phyloP scores from a whole-genome alignment of 2,797 vertebrate species.

The Sebastes variabilis region DNA sequence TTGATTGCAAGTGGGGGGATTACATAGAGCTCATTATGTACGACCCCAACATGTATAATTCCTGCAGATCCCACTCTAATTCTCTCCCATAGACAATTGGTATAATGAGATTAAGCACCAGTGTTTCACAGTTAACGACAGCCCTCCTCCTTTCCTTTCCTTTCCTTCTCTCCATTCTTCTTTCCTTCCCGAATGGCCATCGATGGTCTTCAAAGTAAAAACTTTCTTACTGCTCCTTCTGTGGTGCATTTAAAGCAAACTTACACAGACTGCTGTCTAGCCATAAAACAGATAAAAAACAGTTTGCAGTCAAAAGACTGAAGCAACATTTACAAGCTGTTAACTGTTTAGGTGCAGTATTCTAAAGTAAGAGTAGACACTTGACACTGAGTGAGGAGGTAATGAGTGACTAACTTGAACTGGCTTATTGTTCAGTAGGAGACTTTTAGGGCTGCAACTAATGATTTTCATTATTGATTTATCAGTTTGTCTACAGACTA shows the following conservation, averaged over 20 bases:
- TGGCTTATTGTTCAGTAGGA: background rate
- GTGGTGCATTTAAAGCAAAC: conserved; percentile 7
- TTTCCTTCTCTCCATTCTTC: conserved; percentile 9
- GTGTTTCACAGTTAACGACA: conserved; percentile 58
- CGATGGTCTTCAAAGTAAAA: background rate
- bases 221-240: background rate
- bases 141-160: conserved; percentile 18
- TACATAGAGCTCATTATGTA: conserved; percentile 80
- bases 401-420: background rate
- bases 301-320: background rate
- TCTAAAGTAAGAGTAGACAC: background rate
- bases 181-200: conserved; percentile 24
- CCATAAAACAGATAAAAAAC: background rate
- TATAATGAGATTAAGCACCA: conserved; percentile 82
- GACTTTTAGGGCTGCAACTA: background rate
- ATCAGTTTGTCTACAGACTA: background rate
- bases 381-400: background rate
- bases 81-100: conserved; percentile 82
- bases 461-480: background rate
- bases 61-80: conserved; percentile 81
- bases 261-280: background rate
- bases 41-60: conserved; percentile 81
- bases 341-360: background rate
- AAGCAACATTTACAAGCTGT: background rate
- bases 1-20: conserved; percentile 77